A percentile compares a stretch with the other conserved stretches of the same genome.
Evolutionary conservation across 2,797 vertebrate species (phyloP).

Genomic region (Scyliorhinus canicula): DNA sequence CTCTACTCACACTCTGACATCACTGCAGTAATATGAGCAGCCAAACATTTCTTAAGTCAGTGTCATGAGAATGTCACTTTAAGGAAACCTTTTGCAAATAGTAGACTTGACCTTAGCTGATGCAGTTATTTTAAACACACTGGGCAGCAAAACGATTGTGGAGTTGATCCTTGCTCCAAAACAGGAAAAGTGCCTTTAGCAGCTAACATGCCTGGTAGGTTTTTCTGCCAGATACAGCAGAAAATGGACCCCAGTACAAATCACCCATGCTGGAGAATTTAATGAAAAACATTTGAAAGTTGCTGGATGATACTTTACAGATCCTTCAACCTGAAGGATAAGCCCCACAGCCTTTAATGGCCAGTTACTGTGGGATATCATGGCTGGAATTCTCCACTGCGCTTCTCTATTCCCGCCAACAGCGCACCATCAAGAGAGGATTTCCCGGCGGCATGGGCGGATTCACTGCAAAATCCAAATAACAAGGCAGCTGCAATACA

Average conservation of each 20-base stretch:
- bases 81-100: not conserved
- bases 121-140: not conserved
- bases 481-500: no score
- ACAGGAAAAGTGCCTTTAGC: not conserved
- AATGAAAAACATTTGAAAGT: not conserved
- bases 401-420: no score
- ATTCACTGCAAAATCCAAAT: no score
- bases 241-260: not conserved
- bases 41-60: no score
- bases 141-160: not conserved
- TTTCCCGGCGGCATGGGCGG: no score
- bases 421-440: no score
- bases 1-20: no score
- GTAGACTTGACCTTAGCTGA: not conserved
- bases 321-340: not conserved
- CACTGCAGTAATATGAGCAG: no score
- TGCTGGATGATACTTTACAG: not conserved
- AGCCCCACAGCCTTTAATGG: not conserved
- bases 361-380: not conserved
- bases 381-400: no score
- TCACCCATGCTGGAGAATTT: not conserved
- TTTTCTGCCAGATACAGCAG: not conserved
- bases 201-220: not conserved
- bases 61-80: no score
- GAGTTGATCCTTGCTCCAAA: not conserved